phyloP scores from a whole-genome alignment of 2,797 vertebrate species.

The Hippocampus kuda region DNA sequence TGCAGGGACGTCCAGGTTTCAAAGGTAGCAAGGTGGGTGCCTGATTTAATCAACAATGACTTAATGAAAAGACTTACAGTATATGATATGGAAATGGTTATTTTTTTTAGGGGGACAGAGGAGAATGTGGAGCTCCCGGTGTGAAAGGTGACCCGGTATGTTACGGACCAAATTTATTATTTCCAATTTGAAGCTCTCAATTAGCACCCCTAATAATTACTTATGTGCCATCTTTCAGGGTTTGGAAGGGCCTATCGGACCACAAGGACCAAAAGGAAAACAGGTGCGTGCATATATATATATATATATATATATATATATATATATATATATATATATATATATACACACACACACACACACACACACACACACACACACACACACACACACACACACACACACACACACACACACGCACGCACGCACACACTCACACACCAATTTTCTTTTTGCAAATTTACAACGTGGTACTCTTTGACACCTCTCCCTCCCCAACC shows the following conservation, averaged over 20 bases:
- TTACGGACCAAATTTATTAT: constrained; percentile 2
- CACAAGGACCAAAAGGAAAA: constrained; percentile 59
- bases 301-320: too few species aligned
- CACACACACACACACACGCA: too few species aligned
- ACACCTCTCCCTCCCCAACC: background rate
- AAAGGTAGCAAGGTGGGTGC: constrained; percentile 77
- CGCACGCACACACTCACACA: too few species aligned
- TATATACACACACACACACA: too few species aligned
- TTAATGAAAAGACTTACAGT: too few species aligned
- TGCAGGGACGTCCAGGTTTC: constrained; percentile 72
- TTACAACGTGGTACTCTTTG: background rate
- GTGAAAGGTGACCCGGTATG: constrained; percentile 76
- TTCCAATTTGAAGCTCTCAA: background rate
- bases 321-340: too few species aligned
- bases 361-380: too few species aligned
- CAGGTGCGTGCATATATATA: constrained; percentile 27
- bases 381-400: too few species aligned
- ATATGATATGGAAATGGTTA: background rate
- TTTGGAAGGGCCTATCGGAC: constrained; percentile 64
- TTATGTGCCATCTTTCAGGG: constrained; percentile 58
- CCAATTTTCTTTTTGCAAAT: too few species aligned
- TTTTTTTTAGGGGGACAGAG: constrained; percentile 71
- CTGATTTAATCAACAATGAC: background rate
- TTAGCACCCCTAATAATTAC: constrained; percentile 16
- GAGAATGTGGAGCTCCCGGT: constrained; percentile 79